A percentile compares a stretch with the other conserved stretches of the same genome.
Conservation (phyloP, 2,888 invertebrate species). For the Stratiomys singularior region DNA sequence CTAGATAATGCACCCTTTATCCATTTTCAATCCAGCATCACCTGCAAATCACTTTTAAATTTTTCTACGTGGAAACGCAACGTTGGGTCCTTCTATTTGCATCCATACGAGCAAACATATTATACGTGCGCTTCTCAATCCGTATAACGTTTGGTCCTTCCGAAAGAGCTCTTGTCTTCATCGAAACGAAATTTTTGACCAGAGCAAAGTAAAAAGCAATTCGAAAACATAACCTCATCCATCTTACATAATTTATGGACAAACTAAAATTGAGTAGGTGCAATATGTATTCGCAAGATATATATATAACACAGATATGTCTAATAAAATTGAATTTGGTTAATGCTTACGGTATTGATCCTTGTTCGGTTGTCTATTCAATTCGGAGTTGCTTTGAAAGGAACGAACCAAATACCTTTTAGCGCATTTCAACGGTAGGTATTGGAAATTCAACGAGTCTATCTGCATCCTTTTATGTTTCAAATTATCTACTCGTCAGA, state of each 20-base stretch:
- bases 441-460: conserved; percentile 4
- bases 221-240: conserved; percentile 37
- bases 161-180: conserved; percentile 5
- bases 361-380: neutral
- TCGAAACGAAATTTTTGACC: conserved; percentile 4
- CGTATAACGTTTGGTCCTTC: no score
- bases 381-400: neutral
- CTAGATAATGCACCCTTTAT: conserved; percentile 2
- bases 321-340: conserved; percentile 48
- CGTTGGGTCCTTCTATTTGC: neutral
- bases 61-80: conserved; percentile 10
- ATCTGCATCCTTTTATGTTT: conserved; percentile 28
- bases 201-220: neutral
- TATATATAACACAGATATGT: neutral
- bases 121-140: no score
- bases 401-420: conserved; percentile 25
- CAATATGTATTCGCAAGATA: neutral
- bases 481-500: neutral
- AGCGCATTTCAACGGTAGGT: neutral
- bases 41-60: conserved; percentile 41
- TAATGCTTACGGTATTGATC: conserved; percentile 48
- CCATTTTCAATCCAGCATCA: conserved; percentile 11
- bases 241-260: conserved; percentile 50
- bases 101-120: conserved; percentile 8
- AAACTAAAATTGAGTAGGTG: conserved; percentile 15